These are phyloP conservation scores for Drosophila tropicalis DNA, from an alignment of 1,140 invertebrate species.

Conservation along the genomic window DNA sequence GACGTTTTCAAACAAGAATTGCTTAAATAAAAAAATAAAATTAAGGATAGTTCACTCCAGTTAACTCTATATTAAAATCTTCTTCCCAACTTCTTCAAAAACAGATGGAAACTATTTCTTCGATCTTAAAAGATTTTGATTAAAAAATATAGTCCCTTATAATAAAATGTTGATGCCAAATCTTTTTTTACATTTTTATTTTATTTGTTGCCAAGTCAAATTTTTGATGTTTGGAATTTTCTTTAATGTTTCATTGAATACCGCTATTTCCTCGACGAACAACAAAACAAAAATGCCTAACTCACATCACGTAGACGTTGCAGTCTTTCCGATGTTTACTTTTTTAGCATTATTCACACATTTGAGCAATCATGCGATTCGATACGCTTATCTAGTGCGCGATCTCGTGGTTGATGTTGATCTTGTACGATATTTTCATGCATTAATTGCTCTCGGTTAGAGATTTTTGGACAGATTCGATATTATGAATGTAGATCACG, in stretches of 20 bases:
- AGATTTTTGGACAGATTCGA: slow-evolving; percentile 27
- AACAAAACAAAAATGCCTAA: background rate
- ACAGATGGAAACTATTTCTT: too few species aligned
- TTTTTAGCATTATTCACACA: slow-evolving; percentile 32
- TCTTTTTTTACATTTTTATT: background rate
- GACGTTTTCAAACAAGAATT: too few species aligned
- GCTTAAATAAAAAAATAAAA: too few species aligned
- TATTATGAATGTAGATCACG: slow-evolving; percentile 69
- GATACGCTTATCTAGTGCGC: slow-evolving; percentile 14
- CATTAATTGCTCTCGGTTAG: slow-evolving; percentile 59
- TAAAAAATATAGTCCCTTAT: too few species aligned
- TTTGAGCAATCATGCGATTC: slow-evolving; percentile 32
- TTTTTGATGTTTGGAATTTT: background rate
- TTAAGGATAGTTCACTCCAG: too few species aligned
- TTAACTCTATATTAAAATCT: too few species aligned
- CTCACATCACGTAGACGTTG: slow-evolving; percentile 8
- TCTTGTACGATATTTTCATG: slow-evolving; percentile 71
- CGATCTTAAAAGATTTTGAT: too few species aligned
- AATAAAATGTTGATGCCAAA: too few species aligned
- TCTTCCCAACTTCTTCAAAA: too few species aligned
- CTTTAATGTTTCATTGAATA: background rate
- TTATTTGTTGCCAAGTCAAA: background rate
- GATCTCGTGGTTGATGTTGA: slow-evolving; percentile 30
- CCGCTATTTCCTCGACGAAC: slow-evolving; percentile 3
- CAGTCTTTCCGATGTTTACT: background rate